Base-by-base conservation (phyloP, 2,797 vertebrate species). In the Lophura swinhoii region DNA sequence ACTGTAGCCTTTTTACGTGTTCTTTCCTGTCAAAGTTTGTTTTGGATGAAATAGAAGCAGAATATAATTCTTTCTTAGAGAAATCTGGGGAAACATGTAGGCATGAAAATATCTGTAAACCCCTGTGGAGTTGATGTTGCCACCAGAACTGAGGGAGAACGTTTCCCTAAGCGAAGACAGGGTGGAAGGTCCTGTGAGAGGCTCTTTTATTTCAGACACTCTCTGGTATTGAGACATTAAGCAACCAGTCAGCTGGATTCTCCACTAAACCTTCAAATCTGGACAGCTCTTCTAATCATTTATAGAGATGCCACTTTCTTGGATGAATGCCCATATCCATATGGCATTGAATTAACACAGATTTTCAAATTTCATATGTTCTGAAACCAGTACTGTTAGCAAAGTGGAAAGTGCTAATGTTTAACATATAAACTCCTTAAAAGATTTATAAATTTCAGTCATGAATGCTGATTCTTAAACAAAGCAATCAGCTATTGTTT, bases 291-390 rank as follows among this genome's bases (percentile, higher is more conserved):
- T 87, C 16, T 71, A 78, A 80, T 82, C 2, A 35, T 93, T 95
- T 89, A 22, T 73, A 92, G 70, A 93, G 88, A 79, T 94, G 83
- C 83, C 67, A 85, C 66, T 83, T 94, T 88, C 67, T 92, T 96
- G 94, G 92, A 91, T 90, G 78, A 82, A 88, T 84, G 88, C 83
- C 94, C 28, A 58, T 59, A 91, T 73, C 84, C 88, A 95, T 95
- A 96, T 96, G 95, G 92, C 92, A 83, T 74, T 89, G 88, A 95
- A 92, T 94, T 95, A 92, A 85, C 88, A 90, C 55, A 78, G 86
- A 96, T 86, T 88, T 93, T 91, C 39, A 62, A 69, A 95, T 92
- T 96, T 92, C 55, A 43, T 89, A 62, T 83, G 69, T 90, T 93
- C 78, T 82, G n/a, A 81, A 84, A 85, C 23, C 31, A 62, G 62